phyloP scores from a whole-genome alignment of 2,888 invertebrate genomes.

The Aspidiotus destructor region DNA sequence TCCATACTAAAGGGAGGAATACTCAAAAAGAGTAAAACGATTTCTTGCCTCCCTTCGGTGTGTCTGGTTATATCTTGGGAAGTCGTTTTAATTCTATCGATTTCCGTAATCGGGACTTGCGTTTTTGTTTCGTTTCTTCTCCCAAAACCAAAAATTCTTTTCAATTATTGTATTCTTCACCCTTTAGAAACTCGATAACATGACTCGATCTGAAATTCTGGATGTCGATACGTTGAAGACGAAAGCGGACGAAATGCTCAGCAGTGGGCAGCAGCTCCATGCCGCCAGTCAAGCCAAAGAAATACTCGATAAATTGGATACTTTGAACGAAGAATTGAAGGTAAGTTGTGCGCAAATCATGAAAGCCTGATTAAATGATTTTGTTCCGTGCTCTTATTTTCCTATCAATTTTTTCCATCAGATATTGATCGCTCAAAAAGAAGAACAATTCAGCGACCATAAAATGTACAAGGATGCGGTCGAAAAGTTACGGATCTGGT shows the following conservation, averaged over 20 bases:
- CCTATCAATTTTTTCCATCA: conserved; percentile 38
- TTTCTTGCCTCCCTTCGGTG: no score
- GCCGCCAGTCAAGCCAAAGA: conserved; percentile 75
- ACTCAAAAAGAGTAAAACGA: no score
- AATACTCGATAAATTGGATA: conserved; percentile 73
- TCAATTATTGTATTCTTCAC: conserved; percentile 9
- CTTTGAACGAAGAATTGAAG: conserved; percentile 64
- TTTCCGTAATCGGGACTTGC: no score
- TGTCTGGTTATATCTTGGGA: no score
- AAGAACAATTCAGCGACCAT: conserved; percentile 80
- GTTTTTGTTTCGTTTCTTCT: no score
- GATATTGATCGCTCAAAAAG: conserved; percentile 64
- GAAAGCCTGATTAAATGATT: not conserved
- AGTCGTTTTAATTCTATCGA: no score
- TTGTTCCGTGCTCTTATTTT: conserved; percentile 5
- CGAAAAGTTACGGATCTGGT: conserved; percentile 80
- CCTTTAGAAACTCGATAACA: conserved; percentile 63
- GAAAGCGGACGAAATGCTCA: conserved; percentile 77
- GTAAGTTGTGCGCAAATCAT: conserved; percentile 39
- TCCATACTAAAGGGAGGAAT: no score
- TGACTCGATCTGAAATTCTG: conserved; percentile 76
- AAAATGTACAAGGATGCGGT: conserved; percentile 82
- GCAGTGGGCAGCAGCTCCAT: conserved; percentile 73
- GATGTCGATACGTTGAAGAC: conserved; percentile 76
- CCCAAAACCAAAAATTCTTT: not conserved